These are phyloP conservation scores for Dolichomitus sp. DNA, from an alignment of 2,888 invertebrate genomes.

Conservation along the genomic window DNA sequence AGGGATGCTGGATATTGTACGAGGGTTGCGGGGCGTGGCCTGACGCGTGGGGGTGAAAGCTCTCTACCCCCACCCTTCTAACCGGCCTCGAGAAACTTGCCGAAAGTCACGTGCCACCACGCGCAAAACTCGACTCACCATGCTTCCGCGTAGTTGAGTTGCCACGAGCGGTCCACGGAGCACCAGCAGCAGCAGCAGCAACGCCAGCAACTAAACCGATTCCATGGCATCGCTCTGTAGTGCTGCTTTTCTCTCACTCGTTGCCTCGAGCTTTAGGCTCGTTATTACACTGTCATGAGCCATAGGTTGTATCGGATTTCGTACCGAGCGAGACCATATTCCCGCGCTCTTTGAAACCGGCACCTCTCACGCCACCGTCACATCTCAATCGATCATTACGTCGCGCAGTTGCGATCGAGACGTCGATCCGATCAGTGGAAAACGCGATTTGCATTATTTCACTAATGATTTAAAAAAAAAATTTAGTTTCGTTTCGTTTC, in stretches of 20 bases:
- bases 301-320: constrained; percentile 58
- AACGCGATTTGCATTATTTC: not conserved
- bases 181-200: constrained; percentile 16
- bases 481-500: not conserved
- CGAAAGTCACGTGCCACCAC: constrained; percentile 84
- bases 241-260: constrained; percentile 1
- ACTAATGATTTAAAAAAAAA: not conserved
- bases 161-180: constrained; percentile 51
- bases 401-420: constrained; percentile 60
- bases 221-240: constrained; percentile 2
- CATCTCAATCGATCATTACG: constrained; percentile 45
- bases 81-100: constrained; percentile 81
- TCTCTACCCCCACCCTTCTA: constrained; percentile 56
- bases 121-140: constrained; percentile 70
- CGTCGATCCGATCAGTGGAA: constrained; percentile 53
- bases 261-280: constrained; percentile 33
- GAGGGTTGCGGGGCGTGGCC: constrained; percentile 90
- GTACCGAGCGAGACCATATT: constrained; percentile 34
- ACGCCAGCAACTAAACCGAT: constrained; percentile 32
- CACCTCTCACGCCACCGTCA: constrained; percentile 19
- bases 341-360: constrained; percentile 56
- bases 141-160: constrained; percentile 78
- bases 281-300: constrained; percentile 47
- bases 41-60: constrained; percentile 87
- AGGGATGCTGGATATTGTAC: constrained; percentile 89